phyloP scores from a whole-genome alignment of 2,113 vertebrate species.

The Pionites leucogaster region DNA sequence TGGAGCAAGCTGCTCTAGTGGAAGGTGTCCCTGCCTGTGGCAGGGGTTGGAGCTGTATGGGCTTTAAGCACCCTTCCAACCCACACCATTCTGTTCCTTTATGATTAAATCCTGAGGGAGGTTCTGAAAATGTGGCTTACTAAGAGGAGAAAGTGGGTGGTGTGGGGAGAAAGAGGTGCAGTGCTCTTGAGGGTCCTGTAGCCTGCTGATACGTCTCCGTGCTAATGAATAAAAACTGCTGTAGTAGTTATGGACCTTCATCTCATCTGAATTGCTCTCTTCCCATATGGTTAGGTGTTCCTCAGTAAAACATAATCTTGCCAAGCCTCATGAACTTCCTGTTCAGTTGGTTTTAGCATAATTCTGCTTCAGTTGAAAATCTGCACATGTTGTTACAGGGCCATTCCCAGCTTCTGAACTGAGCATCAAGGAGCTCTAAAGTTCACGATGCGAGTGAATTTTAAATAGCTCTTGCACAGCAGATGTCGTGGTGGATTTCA shows the following conservation, averaged over 20 bases:
- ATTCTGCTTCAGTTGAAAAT: background rate
- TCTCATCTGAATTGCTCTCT: background rate
- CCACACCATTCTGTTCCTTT: background rate
- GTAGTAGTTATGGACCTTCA: background rate
- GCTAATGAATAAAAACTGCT: background rate
- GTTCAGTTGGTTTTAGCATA: background rate
- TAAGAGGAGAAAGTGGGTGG: background rate
- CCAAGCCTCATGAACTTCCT: background rate
- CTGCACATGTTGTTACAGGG: accelerated
- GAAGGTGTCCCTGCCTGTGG: background rate
- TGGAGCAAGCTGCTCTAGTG: background rate
- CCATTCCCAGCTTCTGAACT: background rate
- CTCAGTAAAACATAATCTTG: background rate
- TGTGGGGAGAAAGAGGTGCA: background rate
- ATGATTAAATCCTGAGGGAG: background rate
- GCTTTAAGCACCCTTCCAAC: background rate
- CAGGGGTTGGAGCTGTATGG: background rate
- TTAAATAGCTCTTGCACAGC: background rate
- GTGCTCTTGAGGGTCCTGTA: background rate
- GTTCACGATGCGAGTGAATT: background rate
- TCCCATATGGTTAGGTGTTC: background rate
- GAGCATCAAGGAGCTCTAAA: background rate
- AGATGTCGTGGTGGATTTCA: background rate
- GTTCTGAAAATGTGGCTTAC: background rate
- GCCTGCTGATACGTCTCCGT: background rate